Evolutionary conservation across 2,797 vertebrate species (phyloP).

Genomic region (Intellagama lesueurii): DNA sequence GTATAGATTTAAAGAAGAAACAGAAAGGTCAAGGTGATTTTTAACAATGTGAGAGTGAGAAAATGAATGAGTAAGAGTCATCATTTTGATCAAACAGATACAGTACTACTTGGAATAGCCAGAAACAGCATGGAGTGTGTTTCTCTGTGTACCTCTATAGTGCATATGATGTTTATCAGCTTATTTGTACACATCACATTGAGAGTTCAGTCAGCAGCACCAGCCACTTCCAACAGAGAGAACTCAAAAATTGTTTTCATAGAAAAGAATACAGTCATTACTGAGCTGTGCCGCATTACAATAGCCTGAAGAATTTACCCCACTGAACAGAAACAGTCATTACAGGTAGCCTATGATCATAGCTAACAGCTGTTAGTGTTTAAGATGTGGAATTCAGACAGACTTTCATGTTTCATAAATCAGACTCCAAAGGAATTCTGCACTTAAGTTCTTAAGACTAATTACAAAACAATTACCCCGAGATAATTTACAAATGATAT

Average conservation of each 20-base stretch:
- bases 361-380: no score
- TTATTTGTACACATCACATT: background rate
- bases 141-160: background rate
- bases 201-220: background rate
- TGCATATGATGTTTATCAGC: background rate
- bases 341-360: no score
- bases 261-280: background rate
- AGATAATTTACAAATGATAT: no score
- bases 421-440: no score
- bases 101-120: background rate
- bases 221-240: no score
- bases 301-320: background rate
- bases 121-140: background rate
- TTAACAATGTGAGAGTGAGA: background rate
- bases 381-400: no score
- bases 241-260: background rate
- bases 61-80: background rate
- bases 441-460: no score
- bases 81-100: background rate
- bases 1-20: slow-evolving; percentile 40
- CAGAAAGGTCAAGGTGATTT: background rate
- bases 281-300: background rate
- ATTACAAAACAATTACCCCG: no score
- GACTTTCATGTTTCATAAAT: no score
- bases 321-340: background rate